Evolutionary conservation across 1,140 invertebrate genomes (phyloP).

Genomic region (Oreohelix idahoensis): DNA sequence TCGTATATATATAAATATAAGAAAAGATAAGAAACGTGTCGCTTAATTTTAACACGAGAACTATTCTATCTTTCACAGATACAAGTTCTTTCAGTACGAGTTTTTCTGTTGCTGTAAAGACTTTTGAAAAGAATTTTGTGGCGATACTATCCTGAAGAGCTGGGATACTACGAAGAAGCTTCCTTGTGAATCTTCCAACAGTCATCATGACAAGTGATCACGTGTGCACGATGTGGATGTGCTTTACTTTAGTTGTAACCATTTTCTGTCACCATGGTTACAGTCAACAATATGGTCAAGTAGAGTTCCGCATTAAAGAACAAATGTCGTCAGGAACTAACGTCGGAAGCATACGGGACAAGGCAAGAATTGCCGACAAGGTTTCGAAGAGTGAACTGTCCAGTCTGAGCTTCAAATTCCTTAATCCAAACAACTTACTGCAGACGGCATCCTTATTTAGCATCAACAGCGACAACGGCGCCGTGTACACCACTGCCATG

Average conservation of each 20-base stretch:
- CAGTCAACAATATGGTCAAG: conserved; percentile 30
- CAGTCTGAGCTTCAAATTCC: conserved; percentile 44
- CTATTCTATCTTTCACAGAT: no score
- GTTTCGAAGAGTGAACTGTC: conserved; percentile 35
- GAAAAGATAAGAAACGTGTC: no score
- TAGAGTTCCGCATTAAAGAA: conserved; percentile 46
- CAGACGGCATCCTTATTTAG: conserved; percentile 51
- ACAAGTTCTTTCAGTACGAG: no score
- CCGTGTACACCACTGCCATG: conserved; percentile 55
- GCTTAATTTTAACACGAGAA: no score
- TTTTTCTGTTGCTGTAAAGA: no score
- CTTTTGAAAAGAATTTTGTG: no score
- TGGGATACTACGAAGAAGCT: no score
- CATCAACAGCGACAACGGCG: conserved; percentile 56
- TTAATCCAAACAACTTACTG: conserved; percentile 41
- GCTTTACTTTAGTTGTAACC: neutral
- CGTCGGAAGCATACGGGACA: conserved; percentile 44
- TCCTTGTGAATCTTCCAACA: neutral
- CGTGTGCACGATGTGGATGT: neutral
- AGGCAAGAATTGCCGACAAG: conserved; percentile 29
- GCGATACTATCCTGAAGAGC: no score
- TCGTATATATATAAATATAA: no score
- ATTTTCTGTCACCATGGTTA: neutral
- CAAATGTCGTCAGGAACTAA: conserved; percentile 42
- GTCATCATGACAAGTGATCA: neutral